Conservation (phyloP, 2,797 vertebrate genomes). For the Myoxocephalus aenaeus region DNA sequence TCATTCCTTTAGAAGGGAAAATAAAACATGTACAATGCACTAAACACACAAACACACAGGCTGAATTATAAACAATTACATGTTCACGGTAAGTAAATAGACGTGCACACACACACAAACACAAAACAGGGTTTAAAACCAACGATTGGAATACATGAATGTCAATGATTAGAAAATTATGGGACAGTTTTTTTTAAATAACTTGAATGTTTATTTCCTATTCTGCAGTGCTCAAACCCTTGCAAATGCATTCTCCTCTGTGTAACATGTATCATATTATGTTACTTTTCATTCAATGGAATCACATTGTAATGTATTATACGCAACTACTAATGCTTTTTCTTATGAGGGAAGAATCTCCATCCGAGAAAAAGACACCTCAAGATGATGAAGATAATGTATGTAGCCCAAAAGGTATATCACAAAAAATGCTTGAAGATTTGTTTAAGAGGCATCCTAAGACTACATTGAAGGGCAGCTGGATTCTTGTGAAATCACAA, state of each 20-base stretch:
- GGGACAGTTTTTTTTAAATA: neutral
- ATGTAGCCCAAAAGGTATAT: neutral
- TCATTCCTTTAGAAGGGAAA: constrained; percentile 1
- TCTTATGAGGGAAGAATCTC: too few relatives aligned
- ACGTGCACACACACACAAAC: neutral
- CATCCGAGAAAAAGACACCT: too few relatives aligned
- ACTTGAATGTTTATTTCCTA: neutral
- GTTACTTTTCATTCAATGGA: too few relatives aligned
- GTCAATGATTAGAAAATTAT: neutral
- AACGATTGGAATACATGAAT: neutral
- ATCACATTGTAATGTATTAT: too few relatives aligned
- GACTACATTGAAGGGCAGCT: neutral
- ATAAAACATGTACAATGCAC: neutral
- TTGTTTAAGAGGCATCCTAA: neutral
- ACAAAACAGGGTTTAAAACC: constrained; percentile 1
- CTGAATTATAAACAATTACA: neutral
- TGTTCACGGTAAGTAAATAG: too few relatives aligned
- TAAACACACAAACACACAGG: neutral
- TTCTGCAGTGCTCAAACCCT: neutral
- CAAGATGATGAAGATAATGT: too few relatives aligned
- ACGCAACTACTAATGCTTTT: too few relatives aligned
- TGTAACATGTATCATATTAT: neutral
- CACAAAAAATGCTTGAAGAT: neutral
- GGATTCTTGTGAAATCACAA: neutral
- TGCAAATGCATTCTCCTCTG: neutral